Evolutionary conservation across 1,140 invertebrate genomes (phyloP), one percentile per base, ranked within the genome.

Genomic region (Lordiphosa collinella): DNA sequence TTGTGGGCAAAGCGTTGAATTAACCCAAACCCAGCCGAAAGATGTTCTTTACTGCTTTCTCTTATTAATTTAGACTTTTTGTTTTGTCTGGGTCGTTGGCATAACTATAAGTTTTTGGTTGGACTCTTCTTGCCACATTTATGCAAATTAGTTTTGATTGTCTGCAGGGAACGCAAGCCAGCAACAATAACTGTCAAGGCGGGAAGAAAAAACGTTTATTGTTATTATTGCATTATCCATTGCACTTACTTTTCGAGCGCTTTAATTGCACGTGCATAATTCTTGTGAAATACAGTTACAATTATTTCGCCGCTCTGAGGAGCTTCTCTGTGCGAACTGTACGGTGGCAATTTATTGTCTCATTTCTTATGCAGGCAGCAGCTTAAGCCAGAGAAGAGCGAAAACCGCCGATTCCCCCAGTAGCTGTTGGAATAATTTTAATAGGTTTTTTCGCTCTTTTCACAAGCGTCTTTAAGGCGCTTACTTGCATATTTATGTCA

Each of bases 71-170:
- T 79, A 79, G 75, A 79, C 25, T 29, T 29, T 29, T 29, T 8
- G 25, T 29, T 29, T 29, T 29, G 25, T 29, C 56, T 61, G 75
- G 75, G 64, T 79, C 69, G 75, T 70, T 78, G 62, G 64, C 64
- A 64, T 66, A 79, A 62, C 68, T 68, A 73, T 48, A 50, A 66
- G 47, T 58, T 60, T 74, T 68, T 68, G 25, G 25, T 29, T 6
- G 25, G 25, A 8, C 1, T 78, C 62, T 74, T 63, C 70, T 70
- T 48, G 65, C 60, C 73, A 63, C 79, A 85, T 85, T 85, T 85
- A 85, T 85, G 79, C 65, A 85, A 85, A 85, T 85, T 85, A 67
- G 61, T 85, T 85, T 85, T 85, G 79, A 85, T 85, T 85, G 73
- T 85, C 73, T 85, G 79, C 74, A 73, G 25, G 7, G 25, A 29